Conservation (phyloP, 2,888 invertebrate species). For the Dryadula phaetusa region DNA sequence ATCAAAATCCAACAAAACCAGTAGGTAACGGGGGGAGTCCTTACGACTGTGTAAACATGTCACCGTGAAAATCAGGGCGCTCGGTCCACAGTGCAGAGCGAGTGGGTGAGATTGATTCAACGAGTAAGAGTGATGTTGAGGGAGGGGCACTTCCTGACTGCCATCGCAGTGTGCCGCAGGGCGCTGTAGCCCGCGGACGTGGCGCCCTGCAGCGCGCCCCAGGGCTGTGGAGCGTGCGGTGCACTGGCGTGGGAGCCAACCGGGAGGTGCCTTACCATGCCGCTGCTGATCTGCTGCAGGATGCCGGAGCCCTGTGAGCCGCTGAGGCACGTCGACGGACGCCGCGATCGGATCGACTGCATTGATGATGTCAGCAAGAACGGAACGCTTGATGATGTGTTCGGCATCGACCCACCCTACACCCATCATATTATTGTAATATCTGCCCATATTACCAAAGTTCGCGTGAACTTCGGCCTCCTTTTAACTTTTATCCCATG, state of each 20-base stretch:
- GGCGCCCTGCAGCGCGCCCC: slow-evolving; percentile 79
- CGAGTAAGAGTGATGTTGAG: slow-evolving; percentile 69
- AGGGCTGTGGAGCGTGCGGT: slow-evolving; percentile 70
- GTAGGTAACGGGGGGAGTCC: background rate
- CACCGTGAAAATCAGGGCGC: background rate
- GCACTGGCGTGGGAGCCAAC: slow-evolving; percentile 85
- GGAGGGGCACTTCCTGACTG: slow-evolving; percentile 90
- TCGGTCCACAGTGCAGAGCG: slow-evolving; percentile 10
- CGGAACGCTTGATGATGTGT: slow-evolving; percentile 94
- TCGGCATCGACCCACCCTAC: slow-evolving; percentile 95
- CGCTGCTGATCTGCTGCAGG: slow-evolving; percentile 94
- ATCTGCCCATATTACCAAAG: background rate
- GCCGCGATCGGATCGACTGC: slow-evolving; percentile 88
- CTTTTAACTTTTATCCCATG: background rate
- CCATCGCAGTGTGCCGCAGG: slow-evolving; percentile 78
- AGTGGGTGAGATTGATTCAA: slow-evolving; percentile 36
- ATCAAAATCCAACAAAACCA: background rate
- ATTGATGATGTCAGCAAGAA: slow-evolving; percentile 89
- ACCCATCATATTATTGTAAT: slow-evolving; percentile 43
- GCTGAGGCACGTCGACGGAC: slow-evolving; percentile 87
- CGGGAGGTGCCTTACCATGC: slow-evolving; percentile 95
- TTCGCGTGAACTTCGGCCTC: background rate
- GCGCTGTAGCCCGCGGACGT: slow-evolving; percentile 82
- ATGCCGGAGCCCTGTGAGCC: slow-evolving; percentile 90
- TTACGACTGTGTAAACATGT: slow-evolving; percentile 18